These are phyloP conservation scores for Patagioenas fasciata DNA, from an alignment of 2,113 vertebrate genomes.

Conservation along the genomic window DNA sequence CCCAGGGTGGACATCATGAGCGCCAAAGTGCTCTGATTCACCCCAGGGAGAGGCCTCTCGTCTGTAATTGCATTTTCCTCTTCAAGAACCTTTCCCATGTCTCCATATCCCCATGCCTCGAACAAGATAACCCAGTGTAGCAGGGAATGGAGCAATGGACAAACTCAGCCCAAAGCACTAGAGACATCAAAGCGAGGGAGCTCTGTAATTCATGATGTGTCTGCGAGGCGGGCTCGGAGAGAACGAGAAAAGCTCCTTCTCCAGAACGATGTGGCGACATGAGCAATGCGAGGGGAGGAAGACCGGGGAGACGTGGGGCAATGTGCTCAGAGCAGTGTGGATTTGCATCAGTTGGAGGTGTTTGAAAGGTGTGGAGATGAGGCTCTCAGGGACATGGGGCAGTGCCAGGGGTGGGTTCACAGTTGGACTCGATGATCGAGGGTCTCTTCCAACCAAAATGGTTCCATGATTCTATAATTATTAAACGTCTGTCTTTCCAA, in stretches of 20 bases:
- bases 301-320: not conserved
- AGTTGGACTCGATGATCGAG: no score
- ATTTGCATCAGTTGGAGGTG: no score
- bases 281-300: not conserved
- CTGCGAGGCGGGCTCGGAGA: rapidly evolving
- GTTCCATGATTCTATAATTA: not conserved
- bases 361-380: no score
- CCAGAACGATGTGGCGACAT: not conserved
- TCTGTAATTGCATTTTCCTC: not conserved
- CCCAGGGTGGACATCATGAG: not conserved
- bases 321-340: no score
- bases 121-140: not conserved
- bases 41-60: not conserved
- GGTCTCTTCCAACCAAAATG: no score
- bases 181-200: not conserved
- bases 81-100: not conserved
- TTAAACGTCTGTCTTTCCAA: not conserved
- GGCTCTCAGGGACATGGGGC: no score
- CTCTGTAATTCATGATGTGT: not conserved
- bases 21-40: slow-evolving; percentile 15
- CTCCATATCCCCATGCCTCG: not conserved
- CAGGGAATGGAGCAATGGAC: not conserved
- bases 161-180: not conserved
- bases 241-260: not conserved
- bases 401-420: no score